Base-by-base conservation (phyloP, 2,888 invertebrate genomes). In the Perithous albicinctus region DNA sequence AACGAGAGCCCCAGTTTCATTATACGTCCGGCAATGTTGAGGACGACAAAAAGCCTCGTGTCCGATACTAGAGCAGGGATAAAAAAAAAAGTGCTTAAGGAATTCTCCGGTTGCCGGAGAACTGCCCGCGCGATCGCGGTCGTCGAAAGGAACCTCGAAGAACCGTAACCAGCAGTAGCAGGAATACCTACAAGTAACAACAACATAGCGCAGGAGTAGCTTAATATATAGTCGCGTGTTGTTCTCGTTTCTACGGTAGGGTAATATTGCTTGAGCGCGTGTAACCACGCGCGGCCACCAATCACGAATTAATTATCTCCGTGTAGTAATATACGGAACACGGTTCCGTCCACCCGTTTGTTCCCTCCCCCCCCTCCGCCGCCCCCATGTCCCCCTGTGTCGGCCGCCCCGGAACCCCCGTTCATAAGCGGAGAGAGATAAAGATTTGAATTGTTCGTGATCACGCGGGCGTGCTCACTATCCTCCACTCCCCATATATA, bases 251-350 rank as follows among this genome's bases (percentile, higher is more conserved):
- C 76, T 75, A 61, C 76, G 73, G 59, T 70, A 79, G 54, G 72
- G 72, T 82, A 80, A 84, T 82, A 80, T 80, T 80, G 64, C 70
- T 78, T 41, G 72, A 74, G 69, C 80, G 63, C 73, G 59, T 77
- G 56, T 74, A 69, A 78, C 78, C 74, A 66, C 81, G 78, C 80
- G 70, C 80, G 80, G 84, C 85, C 80, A 90, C 89, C 87, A 89
- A 90, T 90, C 91, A 88, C 87, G 90, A 89, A 89, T 90, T 89
- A 90, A 91, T 91, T 89, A 91, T 88, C 89, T 85, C 85, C 87
- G 81, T 87, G 89, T 88, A 89, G 88, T 69, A 77, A 89, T 87
- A 87, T 88, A 79, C 80, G 83, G 84, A 85, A 89, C 89, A 89
- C 83, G 85, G 75, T 75, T 72, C 54, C 59, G 63, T 56, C 73